These are phyloP conservation scores for Pantherophis vulpinus DNA, from an alignment of 2,797 vertebrate genomes.

Conservation along the genomic window DNA sequence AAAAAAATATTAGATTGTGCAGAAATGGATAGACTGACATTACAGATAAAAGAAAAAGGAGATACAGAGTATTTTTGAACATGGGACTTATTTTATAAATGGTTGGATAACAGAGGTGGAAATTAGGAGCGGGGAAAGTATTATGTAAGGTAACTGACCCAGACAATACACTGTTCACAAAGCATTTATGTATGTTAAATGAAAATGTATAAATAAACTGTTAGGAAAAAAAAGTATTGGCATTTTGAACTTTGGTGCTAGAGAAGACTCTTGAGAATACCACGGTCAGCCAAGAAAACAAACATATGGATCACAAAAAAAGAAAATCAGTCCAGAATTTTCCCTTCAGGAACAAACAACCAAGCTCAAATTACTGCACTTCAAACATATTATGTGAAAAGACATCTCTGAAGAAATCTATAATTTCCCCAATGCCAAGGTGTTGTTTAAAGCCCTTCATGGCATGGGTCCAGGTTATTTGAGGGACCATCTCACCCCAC, in stretches of 20 bases:
- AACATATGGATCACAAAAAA: neutral
- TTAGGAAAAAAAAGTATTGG: neutral
- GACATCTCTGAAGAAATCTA: neutral
- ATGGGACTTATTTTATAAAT: no score
- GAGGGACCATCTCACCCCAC: neutral
- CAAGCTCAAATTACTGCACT: neutral
- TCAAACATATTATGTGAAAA: neutral
- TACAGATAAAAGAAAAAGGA: no score
- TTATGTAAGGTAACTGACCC: no score
- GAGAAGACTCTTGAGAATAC: neutral
- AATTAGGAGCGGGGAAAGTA: no score
- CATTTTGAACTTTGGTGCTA: neutral
- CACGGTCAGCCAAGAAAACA: neutral
- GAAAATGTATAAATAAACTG: no score
- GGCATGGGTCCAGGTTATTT: neutral
- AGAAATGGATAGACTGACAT: no score
- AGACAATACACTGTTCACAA: no score
- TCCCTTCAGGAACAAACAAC: neutral
- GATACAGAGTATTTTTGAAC: no score
- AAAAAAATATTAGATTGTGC: no score
- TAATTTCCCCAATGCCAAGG: neutral
- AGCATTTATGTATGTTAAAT: no score
- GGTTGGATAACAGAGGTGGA: no score
- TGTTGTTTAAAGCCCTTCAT: neutral
- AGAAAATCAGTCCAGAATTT: neutral